Percentiles rank a stretch among this genome's conserved stretches.
These are phyloP conservation scores for Hoplodrina ambigua DNA, from an alignment of 2,888 invertebrate genomes.

Conservation along the genomic window DNA sequence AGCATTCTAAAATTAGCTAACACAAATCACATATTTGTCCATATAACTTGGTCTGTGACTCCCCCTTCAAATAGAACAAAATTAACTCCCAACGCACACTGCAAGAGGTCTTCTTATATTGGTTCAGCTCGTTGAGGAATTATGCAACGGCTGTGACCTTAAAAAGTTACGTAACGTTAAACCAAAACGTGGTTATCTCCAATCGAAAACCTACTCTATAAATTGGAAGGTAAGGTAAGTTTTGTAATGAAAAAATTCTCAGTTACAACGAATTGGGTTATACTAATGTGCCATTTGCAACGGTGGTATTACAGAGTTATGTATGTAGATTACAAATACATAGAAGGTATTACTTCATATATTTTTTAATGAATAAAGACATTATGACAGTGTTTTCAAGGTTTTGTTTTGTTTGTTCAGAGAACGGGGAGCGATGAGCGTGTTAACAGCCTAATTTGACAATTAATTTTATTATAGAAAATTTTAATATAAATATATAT, in stretches of 20 bases:
- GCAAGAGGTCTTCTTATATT: constrained; percentile 71
- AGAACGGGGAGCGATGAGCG: constrained; percentile 46
- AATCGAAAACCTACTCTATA: constrained; percentile 61
- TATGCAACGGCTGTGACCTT: constrained; percentile 86
- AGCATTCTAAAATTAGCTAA: constrained; percentile 83
- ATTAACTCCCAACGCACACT: constrained; percentile 61
- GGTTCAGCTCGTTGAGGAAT: constrained; percentile 74
- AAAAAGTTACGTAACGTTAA: constrained; percentile 85
- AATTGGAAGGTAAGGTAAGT: neutral
- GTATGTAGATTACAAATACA: constrained; percentile 63
- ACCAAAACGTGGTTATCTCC: constrained; percentile 71
- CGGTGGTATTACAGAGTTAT: constrained; percentile 59
- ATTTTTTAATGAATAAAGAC: constrained; percentile 50
- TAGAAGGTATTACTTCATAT: constrained; percentile 54
- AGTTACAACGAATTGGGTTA: constrained; percentile 78
- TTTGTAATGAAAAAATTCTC: constrained; percentile 47
- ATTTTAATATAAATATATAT: constrained; percentile 5
- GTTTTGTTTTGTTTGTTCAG: constrained; percentile 41
- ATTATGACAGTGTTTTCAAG: constrained; percentile 47
- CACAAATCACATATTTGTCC: constrained; percentile 71
- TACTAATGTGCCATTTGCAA: constrained; percentile 75
- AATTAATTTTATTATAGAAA: constrained; percentile 1
- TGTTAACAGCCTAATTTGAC: constrained; percentile 30
- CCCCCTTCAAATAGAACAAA: constrained; percentile 53
- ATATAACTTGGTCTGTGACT: constrained; percentile 62